Evolutionary conservation across 64 coral and sea anemone genomes (phyloP), one percentile per base, ranked within the genome.

Genomic region (Orbicella faveolata): DNA sequence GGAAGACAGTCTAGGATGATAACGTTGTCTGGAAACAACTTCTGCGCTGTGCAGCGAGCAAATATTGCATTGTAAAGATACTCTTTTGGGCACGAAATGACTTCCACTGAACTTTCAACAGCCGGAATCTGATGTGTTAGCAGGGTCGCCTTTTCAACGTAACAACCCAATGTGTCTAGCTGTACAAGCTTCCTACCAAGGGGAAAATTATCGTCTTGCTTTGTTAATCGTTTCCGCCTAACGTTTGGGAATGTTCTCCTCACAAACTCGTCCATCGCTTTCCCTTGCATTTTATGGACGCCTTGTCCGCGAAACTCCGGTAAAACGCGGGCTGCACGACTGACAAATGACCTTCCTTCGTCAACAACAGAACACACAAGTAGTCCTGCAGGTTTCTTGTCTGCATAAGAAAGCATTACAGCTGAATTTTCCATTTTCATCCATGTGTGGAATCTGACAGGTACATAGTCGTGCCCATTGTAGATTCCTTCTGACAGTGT

Each of bases 401-500:
- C 55, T 13, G 63, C 37, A 63, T 78, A 70, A 2, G 68, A 70
- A 10, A 94, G 66, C 74, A 94, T 75, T 7, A 94, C 36, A n/a
- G 9, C 33, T 18, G 79, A 59, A 70, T 84, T 76, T 11, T n/a
- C 23, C 26, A 84, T 68, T 9, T 30, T 30, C 18, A 94, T 55
- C 92, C 92, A 94, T 18, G 52, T 26, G 35, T 84, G 79, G 39
- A 78, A 94, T 23, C 65, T 61, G 9, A 63, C 4, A 3, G 92
- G 87, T 52, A 94, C 10, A 74, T 79, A 90, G 39, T 94, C 92
- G 20, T 84, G 21, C 4, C 87, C 87, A 52, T 53, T 19, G 55
- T 90, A 94, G 30, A 94, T 55, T 53, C 79, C 80, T 86, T 89
- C 8, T 23, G 87, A 94, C 39, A 94, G 4, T 39, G 63, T 82